Evolutionary conservation across 2,888 invertebrate species (phyloP).

Genomic region (Drosophila antonietae): DNA sequence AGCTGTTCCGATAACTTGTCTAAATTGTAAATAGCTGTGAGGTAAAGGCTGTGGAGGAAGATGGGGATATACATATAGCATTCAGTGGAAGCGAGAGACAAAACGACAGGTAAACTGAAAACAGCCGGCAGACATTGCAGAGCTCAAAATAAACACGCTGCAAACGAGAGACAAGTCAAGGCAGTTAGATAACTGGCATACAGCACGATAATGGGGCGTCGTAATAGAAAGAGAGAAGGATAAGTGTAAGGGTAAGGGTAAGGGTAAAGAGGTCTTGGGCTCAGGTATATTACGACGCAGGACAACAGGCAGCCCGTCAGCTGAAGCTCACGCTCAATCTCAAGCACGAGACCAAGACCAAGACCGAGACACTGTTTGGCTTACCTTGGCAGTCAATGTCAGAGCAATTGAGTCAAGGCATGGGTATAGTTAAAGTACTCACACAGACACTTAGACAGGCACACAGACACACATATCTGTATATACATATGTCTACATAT

Average conservation of each 20-base stretch:
- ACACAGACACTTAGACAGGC: conserved; percentile 11
- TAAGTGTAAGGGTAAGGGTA: too few species aligned
- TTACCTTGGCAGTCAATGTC: conserved; percentile 74
- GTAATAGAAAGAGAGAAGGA: background rate
- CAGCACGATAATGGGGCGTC: background rate
- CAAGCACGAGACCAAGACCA: conserved; percentile 34
- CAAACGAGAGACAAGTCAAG: conserved; percentile 58
- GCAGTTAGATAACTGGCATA: conserved; percentile 35
- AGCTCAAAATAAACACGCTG: conserved; percentile 64
- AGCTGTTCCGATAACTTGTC: conserved; percentile 63
- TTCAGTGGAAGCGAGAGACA: conserved; percentile 7
- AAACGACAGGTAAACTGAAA: conserved; percentile 46
- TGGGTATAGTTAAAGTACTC: conserved; percentile 17
- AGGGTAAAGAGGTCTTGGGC: background rate
- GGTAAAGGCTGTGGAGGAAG: background rate
- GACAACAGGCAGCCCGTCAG: conserved; percentile 15
- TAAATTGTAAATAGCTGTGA: conserved; percentile 58
- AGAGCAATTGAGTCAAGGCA: conserved; percentile 68
- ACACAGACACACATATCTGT: conserved; percentile 3
- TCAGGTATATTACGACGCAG: background rate
- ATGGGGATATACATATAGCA: background rate
- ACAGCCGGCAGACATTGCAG: conserved; percentile 59
- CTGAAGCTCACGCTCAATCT: conserved; percentile 22
- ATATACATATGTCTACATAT: conserved; percentile 18
- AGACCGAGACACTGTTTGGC: conserved; percentile 51